Evolutionary conservation across 2,888 invertebrate species (phyloP), one percentile per base, ranked within the genome.

Genomic region (Zonitis immaculata): DNA sequence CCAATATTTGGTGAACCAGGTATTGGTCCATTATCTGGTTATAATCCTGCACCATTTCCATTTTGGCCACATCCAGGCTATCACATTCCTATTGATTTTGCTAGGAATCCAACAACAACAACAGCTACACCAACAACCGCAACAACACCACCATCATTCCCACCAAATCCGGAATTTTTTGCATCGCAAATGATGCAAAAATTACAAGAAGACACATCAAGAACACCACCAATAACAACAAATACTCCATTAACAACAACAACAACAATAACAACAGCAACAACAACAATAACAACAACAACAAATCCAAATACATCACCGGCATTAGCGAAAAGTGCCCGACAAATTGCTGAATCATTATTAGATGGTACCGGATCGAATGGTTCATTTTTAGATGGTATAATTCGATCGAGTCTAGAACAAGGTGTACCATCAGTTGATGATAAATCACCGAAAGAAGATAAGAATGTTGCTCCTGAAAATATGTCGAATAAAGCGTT

Each of bases 121-220:
- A n/a, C n/a, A n/a, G n/a, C n/a, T n/a, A n/a, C n/a, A n/a, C n/a
- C n/a, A n/a, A n/a, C n/a, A n/a, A n/a, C n/a, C n/a, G n/a, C n/a
- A n/a, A n/a, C n/a, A n/a, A n/a, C n/a, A n/a, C n/a, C n/a, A 1
- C 73, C 78, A 6, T 73, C 72, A 44, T 70, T 73, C 30, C 65
- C 73, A 7, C 81, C 83, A 1, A 80, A 84, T 63, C 83, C 85
- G 6, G 89, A 89, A 59, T 87, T 88, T 76, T 81, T 84, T 56
- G 88, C 89, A 30, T 85, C 88, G 48, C 89, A 89, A 70, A 86
- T 89, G 82, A 87, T 90, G 81, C 87, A 89, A 64, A 82, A 88
- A 52, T 77, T 89, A 57, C 87, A 89, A 66, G 89, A 90, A 67
- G 88, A 89, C 58, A 81, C 82, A 48, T 79, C 80, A 26, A 77